Percentiles rank a stretch among this genome's conserved stretches.
Evolutionary conservation across 1,140 invertebrate genomes (phyloP).

Genomic region (Laodelphax striatellus): DNA sequence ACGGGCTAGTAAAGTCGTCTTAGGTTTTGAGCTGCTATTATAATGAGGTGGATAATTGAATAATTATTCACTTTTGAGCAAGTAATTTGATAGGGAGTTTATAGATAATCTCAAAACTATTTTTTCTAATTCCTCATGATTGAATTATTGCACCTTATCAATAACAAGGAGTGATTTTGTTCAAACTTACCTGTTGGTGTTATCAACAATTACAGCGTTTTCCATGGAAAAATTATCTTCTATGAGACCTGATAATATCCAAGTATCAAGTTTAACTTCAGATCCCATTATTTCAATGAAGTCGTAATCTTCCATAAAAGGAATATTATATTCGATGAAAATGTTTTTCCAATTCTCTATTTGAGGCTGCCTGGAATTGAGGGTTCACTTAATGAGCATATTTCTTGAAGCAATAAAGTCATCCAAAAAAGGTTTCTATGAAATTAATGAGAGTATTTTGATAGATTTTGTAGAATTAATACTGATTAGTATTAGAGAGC

Average conservation of each 20-base stretch:
- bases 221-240: constrained; percentile 81
- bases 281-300: constrained; percentile 65
- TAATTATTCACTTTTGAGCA: too few species aligned
- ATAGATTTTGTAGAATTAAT: too few species aligned
- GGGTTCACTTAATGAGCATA: neutral
- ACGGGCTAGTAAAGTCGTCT: too few species aligned
- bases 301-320: constrained; percentile 59
- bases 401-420: neutral
- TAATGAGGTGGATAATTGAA: too few species aligned
- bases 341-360: constrained; percentile 56
- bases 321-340: constrained; percentile 55
- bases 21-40: too few species aligned
- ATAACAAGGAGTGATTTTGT: neutral
- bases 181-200: constrained; percentile 1
- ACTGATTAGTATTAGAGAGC: too few species aligned
- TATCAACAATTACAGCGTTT: constrained; percentile 77
- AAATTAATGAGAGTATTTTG: too few species aligned
- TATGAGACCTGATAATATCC: constrained; percentile 79
- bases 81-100: too few species aligned
- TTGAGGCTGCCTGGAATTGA: constrained; percentile 7
- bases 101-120: too few species aligned
- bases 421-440: too few species aligned
- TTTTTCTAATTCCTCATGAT: too few species aligned
- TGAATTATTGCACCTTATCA: too few species aligned
- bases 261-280: constrained; percentile 74